phyloP scores from a whole-genome alignment of 2,113 vertebrate species.

The Raja brachyura region DNA sequence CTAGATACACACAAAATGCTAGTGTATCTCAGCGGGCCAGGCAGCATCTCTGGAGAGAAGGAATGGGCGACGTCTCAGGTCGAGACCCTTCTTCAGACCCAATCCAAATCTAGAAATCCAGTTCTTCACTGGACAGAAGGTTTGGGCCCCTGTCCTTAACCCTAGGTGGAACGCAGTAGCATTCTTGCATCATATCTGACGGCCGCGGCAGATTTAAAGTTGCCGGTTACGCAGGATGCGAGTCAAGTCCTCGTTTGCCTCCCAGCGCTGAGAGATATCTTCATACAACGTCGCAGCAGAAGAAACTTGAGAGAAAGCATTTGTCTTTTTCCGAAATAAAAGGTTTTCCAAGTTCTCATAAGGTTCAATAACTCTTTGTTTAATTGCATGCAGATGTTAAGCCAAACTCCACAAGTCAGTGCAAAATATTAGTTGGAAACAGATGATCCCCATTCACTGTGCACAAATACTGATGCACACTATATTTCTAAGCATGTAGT shows the following conservation, averaged over 20 bases:
- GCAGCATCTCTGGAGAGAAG: too few species aligned
- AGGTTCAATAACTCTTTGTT: conserved; percentile 32
- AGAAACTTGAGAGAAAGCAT: conserved; percentile 30
- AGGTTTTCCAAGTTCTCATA: conserved; percentile 19
- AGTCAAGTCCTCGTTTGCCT: conserved; percentile 17
- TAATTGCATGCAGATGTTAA: conserved; percentile 32
- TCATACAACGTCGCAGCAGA: conserved; percentile 4
- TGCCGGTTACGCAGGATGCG: not conserved
- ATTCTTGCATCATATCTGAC: conserved; percentile 17
- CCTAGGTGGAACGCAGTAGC: conserved; percentile 11
- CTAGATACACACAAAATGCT: too few species aligned
- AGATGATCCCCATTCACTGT: not conserved
- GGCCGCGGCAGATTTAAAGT: conserved; percentile 10
- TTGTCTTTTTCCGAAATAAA: conserved; percentile 21
- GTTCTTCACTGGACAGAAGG: too few species aligned
- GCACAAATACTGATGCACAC: not conserved
- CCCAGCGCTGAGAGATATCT: conserved; percentile 19
- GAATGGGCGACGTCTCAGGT: too few species aligned
- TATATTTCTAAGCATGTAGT: not conserved
- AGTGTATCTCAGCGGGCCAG: too few species aligned
- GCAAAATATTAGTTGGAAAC: conserved; percentile 22
- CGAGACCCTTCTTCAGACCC: too few species aligned
- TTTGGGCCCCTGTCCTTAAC: not conserved
- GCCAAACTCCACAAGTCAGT: conserved; percentile 12
- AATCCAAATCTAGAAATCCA: too few species aligned